These are phyloP conservation scores for Ormia ochracea DNA, from an alignment of 2,888 invertebrate genomes.

Conservation along the genomic window DNA sequence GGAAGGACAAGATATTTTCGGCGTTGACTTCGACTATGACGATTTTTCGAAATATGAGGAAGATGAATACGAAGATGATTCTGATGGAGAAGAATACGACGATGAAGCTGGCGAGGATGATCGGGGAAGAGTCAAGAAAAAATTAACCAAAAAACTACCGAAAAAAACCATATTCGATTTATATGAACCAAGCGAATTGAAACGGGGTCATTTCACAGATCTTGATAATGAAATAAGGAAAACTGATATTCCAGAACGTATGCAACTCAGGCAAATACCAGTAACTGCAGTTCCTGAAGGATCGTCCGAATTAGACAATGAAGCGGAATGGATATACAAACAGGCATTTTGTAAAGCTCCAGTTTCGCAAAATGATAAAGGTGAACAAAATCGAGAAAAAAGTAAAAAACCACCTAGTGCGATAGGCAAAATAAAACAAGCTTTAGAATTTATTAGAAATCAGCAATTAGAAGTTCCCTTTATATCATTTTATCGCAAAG, in stretches of 20 bases:
- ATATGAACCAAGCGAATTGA: slow-evolving; percentile 98
- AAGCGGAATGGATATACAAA: slow-evolving; percentile 98
- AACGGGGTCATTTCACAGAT: slow-evolving; percentile 96
- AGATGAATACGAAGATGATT: slow-evolving; percentile 86
- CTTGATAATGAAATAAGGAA: slow-evolving; percentile 92
- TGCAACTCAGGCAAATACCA: slow-evolving; percentile 92
- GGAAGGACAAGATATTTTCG: slow-evolving; percentile 99
- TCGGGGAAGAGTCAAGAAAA: slow-evolving; percentile 83
- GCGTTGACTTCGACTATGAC: slow-evolving; percentile 98
- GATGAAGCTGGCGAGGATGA: slow-evolving; percentile 85
- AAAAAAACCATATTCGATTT: slow-evolving; percentile 94
- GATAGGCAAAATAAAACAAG: slow-evolving; percentile 93
- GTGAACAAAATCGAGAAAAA: slow-evolving; percentile 74
- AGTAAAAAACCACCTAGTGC: slow-evolving; percentile 83
- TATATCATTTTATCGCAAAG: slow-evolving; percentile 98
- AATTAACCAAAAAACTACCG: slow-evolving; percentile 84
- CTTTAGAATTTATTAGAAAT: slow-evolving; percentile 96
- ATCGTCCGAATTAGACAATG: slow-evolving; percentile 92
- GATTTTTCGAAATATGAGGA: slow-evolving; percentile 92
- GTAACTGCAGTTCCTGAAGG: slow-evolving; percentile 89
- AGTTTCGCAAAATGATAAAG: slow-evolving; percentile 84
- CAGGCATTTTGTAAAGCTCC: slow-evolving; percentile 92
- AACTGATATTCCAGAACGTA: slow-evolving; percentile 93
- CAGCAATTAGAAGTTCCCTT: slow-evolving; percentile 98
- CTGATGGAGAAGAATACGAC: slow-evolving; percentile 87